Percentiles rank a stretch among this genome's conserved stretches.
These are phyloP conservation scores for Bathynomus jamesi DNA, from an alignment of 1,140 invertebrate genomes.

Conservation along the genomic window DNA sequence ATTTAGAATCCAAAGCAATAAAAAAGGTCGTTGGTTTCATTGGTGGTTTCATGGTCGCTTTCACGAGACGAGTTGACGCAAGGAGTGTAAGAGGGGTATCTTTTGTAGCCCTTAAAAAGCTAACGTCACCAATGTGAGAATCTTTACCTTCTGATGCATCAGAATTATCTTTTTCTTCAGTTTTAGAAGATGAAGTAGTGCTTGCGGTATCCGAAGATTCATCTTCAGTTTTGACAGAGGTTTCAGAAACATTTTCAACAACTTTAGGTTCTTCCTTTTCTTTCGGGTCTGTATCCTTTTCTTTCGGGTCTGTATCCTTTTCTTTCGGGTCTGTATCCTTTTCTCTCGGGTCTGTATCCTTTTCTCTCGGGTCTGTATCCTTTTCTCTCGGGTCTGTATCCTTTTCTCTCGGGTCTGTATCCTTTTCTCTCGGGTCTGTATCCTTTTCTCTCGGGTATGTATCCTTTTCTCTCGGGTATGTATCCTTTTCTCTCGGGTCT, in stretches of 20 bases:
- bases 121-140: slow-evolving; percentile 24
- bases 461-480: too few species aligned
- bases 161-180: not conserved
- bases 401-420: too few species aligned
- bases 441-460: too few species aligned
- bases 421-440: too few species aligned
- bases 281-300: too few species aligned
- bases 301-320: too few species aligned
- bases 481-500: too few species aligned
- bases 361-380: too few species aligned
- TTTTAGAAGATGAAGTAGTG: not conserved
- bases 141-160: not conserved
- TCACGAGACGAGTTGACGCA: slow-evolving; percentile 32
- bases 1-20: slow-evolving; percentile 30
- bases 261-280: not conserved
- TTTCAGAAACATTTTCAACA: not conserved
- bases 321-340: too few species aligned
- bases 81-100: slow-evolving; percentile 33
- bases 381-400: too few species aligned
- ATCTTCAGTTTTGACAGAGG: not conserved
- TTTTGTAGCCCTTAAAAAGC: slow-evolving; percentile 30
- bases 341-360: too few species aligned
- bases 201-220: not conserved
- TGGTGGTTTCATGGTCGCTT: slow-evolving; percentile 29
- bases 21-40: slow-evolving; percentile 35